A percentile compares a stretch with the other conserved stretches of the same genome.
Conservation (phyloP, 2,113 vertebrate species). For the cattle (Bos taurus) region DNA sequence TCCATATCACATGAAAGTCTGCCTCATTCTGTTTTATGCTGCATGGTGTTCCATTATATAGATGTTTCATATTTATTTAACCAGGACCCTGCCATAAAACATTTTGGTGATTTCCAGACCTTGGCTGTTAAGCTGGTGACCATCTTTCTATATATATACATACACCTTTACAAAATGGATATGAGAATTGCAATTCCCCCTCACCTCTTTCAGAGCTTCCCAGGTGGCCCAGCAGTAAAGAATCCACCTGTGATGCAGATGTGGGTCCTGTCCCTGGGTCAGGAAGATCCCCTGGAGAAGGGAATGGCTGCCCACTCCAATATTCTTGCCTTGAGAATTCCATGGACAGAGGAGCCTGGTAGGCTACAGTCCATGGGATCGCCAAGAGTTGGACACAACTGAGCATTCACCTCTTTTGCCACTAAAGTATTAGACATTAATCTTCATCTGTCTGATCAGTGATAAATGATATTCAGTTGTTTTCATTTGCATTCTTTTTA, state of each 20-base stretch:
- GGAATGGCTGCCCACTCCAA: neutral
- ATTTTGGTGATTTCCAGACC: neutral
- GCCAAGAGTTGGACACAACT: fast-evolving
- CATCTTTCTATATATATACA: neutral
- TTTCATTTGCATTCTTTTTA: neutral
- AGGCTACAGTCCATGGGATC: neutral
- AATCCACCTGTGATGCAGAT: neutral
- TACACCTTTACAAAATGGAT: neutral
- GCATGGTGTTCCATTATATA: neutral
- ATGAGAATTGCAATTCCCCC: neutral
- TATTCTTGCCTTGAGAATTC: neutral
- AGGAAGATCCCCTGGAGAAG: neutral
- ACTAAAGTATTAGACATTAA: neutral
- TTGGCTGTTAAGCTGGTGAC: neutral
- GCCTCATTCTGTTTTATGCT: neutral
- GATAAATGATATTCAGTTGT: neutral
- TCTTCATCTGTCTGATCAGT: neutral
- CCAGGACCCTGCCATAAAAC: neutral
- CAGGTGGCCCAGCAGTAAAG: neutral
- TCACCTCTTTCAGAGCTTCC: neutral
- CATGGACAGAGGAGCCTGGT: neutral
- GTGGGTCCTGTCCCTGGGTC: neutral
- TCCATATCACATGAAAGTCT: neutral
- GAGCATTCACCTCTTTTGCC: neutral
- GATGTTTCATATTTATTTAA: neutral